Base-by-base conservation (phyloP, 2,888 invertebrate species). In the Chrysodeixis includens region DNA sequence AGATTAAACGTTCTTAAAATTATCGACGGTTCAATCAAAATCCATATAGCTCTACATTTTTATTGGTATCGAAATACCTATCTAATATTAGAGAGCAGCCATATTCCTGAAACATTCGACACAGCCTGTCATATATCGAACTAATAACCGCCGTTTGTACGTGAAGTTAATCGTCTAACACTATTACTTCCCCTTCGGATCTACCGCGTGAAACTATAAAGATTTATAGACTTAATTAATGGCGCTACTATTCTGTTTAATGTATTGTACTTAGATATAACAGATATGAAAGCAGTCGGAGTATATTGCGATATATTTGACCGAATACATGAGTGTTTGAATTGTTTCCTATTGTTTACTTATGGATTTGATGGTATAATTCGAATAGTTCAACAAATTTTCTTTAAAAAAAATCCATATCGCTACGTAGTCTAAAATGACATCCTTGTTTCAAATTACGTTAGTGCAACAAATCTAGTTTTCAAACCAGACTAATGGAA, bases 131-230 rank as follows among this genome's bases (percentile, higher is more conserved):
- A 51, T 52, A 57, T 16, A 12, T 14, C 1, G 10, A 52, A 52
- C 51, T 51, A 58, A 58, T 52, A 32, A 32, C 32, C 35, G 6
- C 22, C 58, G 30, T 58, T 58, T 58, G 51, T 58, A 26, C 51
- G 32, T 14, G 51, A 30, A 52, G 58, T 58, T 58, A 58, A 58
- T 58, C 58, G 58, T 8, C 46, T 22, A 12, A 51, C 35, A 58
- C 51, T 52, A 40, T 59, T 52, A 52, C 26, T 58, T 59, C 16
- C 52, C 35, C 32, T 58, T 51, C 52, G 35, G 52, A 40, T 35
- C 35, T 18, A 52, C 52, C 52, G 20, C 46, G 20, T 20, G 20
- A 12, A 49, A 49, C 46, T 1, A 22, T 55, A 12, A 35, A 16
- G 20, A 35, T 59, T 59, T 59, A 59, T 59, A 18, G 7, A 16